Base-by-base conservation (phyloP, 2,113 vertebrate genomes). In the Hippocampus barbouri region DNA sequence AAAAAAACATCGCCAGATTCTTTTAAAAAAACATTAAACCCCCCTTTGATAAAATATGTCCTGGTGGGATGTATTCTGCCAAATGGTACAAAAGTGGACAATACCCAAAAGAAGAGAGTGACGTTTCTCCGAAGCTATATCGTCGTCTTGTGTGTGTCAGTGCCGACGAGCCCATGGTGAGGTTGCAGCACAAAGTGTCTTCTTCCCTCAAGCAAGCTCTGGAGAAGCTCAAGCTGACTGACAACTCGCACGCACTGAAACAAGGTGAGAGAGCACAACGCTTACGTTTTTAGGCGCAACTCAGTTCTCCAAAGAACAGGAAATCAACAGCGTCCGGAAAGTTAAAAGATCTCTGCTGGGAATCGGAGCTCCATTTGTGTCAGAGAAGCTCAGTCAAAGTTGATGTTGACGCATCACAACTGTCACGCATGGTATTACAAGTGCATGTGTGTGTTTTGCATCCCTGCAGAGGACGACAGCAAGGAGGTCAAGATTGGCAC, bases 401-500 rank as follows among this genome's bases (percentile, higher is more conserved):
- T 75, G 70, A 67, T 71, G 60, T 45, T 53, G 43, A 82, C 67
- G 21, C 49, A 16, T 66, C 15, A 6, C 4, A 68, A 51, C 45
- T 34, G 51, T 57, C 68, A 57, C 49, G 54, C 49, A 64, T 54
- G 69, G 77, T 72, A 66, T 25, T 64, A 12, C 76, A 45, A 16
- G 20, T 81, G 27, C 71, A 11, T 65, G 34, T 40, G 61, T 20
- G 12, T 70, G 40, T 65, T 16, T 73, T 71, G 14, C 62, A 11
- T 70, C 51, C 64, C 78, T 91, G 62, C 78, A 97, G 96, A 96
- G 76, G 95, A 97, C 69, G 94, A 96, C 18, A 79, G 86, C 59
- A 94, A 95, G 80, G 96, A 96, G 89, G 91, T 97, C 89, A 98
- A 96, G 89, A 89, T 95, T 71, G 97, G 97, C 73, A 98, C 95